Base-by-base conservation (phyloP, 2,113 vertebrate genomes). In the Seriola aureovittata region DNA sequence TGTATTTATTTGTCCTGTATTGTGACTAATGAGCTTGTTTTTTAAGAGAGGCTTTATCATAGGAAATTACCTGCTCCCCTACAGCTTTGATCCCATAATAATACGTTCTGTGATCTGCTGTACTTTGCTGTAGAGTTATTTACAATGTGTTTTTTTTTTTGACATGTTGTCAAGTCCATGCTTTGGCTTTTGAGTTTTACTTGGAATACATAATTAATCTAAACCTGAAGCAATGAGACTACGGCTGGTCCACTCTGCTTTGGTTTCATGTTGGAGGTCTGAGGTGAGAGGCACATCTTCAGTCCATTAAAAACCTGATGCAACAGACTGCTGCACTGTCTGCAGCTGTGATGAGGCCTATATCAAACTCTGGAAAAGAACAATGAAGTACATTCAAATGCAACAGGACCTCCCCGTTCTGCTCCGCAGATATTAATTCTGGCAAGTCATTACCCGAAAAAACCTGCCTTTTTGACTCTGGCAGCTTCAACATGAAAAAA, bases 401-500 rank as follows among this genome's bases (percentile, higher is more conserved):
- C 80, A 84, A 72, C 44, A 60, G 85, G 75, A 88, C 90, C 84
- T 94, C 85, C 75, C 75, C 78, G 85, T 91, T 93, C 85, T 89
- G 87, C 75, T 74, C 83, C 88, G 91, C 92, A 95, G 93, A 95
- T 94, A 93, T 93, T 93, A 87, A 93, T 92, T 83, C 87, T 92
- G 93, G 93, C 93, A 94, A 92, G 87, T 85, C 42, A n/a, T 78
- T 69, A 82, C 58, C 80, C 17, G 50, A 89, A 78, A 86, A 85
- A 90, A 91, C 85, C 84, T 78, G 80, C 75, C 81, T 85, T 84
- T 91, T 85, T 80, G 46, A 88, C 82, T 72, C 66, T 63, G 62
- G 75, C 70, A 67, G 83, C 82, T 86, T 93, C 86, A 86, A 87
- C 65, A 65, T 59, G 72, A 70, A 25, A 75, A 81, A 68, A 58